phyloP scores from a whole-genome alignment of 1,140 invertebrate genomes.

The Drosophila sturtevanti region DNA sequence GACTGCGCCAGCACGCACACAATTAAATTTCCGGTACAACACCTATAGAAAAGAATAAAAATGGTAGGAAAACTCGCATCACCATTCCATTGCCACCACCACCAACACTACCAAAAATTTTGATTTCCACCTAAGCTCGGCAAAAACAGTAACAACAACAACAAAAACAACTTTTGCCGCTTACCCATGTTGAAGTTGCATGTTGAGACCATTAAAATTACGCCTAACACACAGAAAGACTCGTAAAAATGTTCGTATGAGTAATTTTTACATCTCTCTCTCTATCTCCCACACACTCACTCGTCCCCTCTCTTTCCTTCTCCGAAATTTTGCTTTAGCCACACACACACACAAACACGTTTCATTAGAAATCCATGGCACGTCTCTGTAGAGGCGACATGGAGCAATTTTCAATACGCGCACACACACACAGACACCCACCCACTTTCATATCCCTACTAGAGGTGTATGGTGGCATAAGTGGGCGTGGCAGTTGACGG shows the following conservation, averaged over 20 bases:
- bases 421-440: slow-evolving; percentile 10
- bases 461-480: not conserved
- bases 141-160: not conserved
- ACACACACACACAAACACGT: slow-evolving; percentile 45
- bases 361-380: slow-evolving; percentile 79
- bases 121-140: slow-evolving; percentile 53
- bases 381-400: slow-evolving; percentile 60
- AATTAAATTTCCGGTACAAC: slow-evolving; percentile 79
- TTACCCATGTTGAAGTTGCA: slow-evolving; percentile 41
- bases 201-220: slow-evolving; percentile 80
- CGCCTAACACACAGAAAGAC: slow-evolving; percentile 60
- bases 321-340: not conserved
- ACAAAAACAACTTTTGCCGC: slow-evolving; percentile 26
- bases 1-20: slow-evolving; percentile 75
- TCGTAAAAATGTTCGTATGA: slow-evolving; percentile 76
- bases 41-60: slow-evolving; percentile 38
- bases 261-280: slow-evolving; percentile 54
- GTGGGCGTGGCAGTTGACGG: slow-evolving; percentile 69
- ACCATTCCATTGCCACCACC: not conserved
- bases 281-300: slow-evolving; percentile 22
- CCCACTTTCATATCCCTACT: not conserved
- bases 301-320: not conserved
- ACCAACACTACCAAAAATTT: slow-evolving; percentile 48
- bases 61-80: slow-evolving; percentile 22
- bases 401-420: slow-evolving; percentile 70